Conservation (phyloP, 2,113 vertebrate species). For the Campylorhamphus procurvoides region DNA sequence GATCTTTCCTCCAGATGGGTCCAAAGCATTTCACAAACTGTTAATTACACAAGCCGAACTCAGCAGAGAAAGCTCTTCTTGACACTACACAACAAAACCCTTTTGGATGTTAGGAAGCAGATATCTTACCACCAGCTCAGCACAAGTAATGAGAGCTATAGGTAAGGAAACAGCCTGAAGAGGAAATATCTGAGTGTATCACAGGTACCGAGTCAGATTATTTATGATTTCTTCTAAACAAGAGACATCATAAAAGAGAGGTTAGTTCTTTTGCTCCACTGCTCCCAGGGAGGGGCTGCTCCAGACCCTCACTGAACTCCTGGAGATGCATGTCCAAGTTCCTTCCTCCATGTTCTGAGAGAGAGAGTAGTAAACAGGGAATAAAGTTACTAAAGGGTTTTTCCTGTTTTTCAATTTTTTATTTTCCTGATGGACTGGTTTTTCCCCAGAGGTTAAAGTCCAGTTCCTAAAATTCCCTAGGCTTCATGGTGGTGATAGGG, state of each 20-base stretch:
- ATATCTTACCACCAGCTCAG: neutral
- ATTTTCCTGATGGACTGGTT: neutral
- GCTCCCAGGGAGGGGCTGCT: neutral
- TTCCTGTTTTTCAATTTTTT: neutral
- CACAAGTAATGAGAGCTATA: neutral
- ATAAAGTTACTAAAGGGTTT: neutral
- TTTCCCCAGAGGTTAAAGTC: neutral
- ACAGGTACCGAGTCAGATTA: neutral
- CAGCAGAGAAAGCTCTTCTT: neutral
- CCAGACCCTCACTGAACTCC: neutral
- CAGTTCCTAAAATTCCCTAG: neutral
- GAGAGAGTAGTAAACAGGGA: neutral
- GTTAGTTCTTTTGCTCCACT: neutral
- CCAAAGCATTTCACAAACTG: neutral
- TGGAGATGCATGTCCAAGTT: neutral
- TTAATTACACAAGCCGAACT: conserved; percentile 28
- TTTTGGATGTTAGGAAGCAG: neutral
- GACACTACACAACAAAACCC: neutral
- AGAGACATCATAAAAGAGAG: neutral
- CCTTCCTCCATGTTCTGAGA: neutral
- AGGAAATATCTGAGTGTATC: neutral
- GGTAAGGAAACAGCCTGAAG: neutral
- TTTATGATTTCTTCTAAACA: neutral
- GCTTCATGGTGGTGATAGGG: neutral
- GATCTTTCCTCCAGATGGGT: neutral